Conservation (phyloP, 37 sponge, comb jelly and placozoan genomes). For the Trichoplax adhaerens region DNA sequence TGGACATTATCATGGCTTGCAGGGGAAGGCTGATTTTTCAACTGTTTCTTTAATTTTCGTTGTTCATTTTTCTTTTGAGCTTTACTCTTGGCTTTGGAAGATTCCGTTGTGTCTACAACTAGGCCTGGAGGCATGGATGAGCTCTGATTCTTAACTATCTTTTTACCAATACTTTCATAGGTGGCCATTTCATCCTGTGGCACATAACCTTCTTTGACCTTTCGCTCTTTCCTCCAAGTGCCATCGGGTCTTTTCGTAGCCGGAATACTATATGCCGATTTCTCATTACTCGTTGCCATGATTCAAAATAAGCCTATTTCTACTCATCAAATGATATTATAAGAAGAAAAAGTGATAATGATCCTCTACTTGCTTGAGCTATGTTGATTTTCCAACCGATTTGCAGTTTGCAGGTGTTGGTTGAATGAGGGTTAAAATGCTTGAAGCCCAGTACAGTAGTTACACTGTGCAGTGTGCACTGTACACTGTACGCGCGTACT, state of each 20-base stretch:
- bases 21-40: neutral
- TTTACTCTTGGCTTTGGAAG: constrained; percentile 19
- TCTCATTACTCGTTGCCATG: too few relatives aligned
- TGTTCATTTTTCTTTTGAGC: constrained; percentile 52
- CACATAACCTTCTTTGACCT: constrained; percentile 66
- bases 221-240: constrained; percentile 56
- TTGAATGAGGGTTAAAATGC: too few relatives aligned
- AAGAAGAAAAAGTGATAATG: too few relatives aligned
- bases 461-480: too few relatives aligned
- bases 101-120: neutral
- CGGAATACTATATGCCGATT: constrained; percentile 14
- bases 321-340: too few relatives aligned
- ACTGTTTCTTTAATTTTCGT: constrained; percentile 9
- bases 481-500: too few relatives aligned
- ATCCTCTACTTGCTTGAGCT: too few relatives aligned
- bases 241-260: constrained; percentile 68
- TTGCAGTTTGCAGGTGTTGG: too few relatives aligned
- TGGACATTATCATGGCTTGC: neutral
- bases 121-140: neutral
- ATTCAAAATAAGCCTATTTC: too few relatives aligned
- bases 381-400: too few relatives aligned
- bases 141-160: neutral
- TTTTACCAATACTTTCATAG: constrained; percentile 20
- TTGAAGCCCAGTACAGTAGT: too few relatives aligned
- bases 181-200: constrained; percentile 75